Percentiles rank a stretch among this genome's conserved stretches.
phyloP scores from a whole-genome alignment of 2,888 invertebrate genomes.

The Scaptomyza cyrtandrae region DNA sequence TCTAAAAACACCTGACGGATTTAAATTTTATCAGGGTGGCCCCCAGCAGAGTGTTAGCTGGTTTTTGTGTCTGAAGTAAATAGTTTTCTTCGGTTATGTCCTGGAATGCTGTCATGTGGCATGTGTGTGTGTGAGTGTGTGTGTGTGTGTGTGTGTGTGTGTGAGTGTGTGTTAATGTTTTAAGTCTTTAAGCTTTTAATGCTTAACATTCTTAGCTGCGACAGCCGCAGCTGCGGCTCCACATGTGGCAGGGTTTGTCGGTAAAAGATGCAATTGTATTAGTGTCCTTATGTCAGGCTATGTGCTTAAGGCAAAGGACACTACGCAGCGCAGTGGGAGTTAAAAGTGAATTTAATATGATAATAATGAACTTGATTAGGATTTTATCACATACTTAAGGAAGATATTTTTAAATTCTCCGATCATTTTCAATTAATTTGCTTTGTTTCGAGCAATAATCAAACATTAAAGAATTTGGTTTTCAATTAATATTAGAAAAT shows the following conservation, averaged over 20 bases:
- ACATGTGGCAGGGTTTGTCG: conserved; percentile 21
- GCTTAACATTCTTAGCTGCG: conserved; percentile 59
- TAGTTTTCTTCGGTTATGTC: conserved; percentile 54
- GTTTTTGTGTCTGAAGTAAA: conserved; percentile 49
- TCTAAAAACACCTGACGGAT: conserved; percentile 71
- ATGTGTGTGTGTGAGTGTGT: conserved; percentile 17
- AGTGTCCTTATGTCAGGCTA: conserved; percentile 18
- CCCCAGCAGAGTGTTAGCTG: conserved; percentile 32
- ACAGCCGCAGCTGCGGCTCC: conserved; percentile 48
- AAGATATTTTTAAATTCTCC: no score
- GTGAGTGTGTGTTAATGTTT: conserved; percentile 63
- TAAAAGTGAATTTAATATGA: conserved; percentile 38
- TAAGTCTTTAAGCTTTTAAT: conserved; percentile 73
- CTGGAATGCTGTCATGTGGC: conserved; percentile 39
- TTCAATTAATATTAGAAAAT: no score
- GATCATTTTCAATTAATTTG: no score
- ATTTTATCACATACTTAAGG: conserved; percentile 23
- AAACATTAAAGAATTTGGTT: no score
- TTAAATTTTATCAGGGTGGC: conserved; percentile 64
- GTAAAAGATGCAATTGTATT: conserved; percentile 28
- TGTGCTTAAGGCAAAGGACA: conserved; percentile 21
- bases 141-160: conserved; percentile 17
- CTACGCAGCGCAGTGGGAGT: conserved; percentile 26
- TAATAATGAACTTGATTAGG: conserved; percentile 28
- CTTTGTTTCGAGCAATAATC: no score